These are phyloP conservation scores for Enteromius afrohamiltoni DNA, from an alignment of 2,797 vertebrate species.

Conservation along the genomic window DNA sequence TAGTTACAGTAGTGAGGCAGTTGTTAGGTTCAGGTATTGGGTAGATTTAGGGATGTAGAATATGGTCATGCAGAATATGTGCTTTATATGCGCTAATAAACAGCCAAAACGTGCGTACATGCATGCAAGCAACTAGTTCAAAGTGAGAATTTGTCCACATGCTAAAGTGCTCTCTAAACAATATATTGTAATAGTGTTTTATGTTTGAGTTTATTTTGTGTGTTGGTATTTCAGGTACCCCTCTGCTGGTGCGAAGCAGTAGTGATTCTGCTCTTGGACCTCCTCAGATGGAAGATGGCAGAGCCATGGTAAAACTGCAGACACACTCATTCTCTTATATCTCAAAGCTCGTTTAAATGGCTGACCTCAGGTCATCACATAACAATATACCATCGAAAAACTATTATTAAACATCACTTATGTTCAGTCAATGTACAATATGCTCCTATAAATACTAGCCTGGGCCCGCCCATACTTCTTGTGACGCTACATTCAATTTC, in stretches of 20 bases:
- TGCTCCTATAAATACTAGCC: no score
- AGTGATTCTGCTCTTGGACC: slow-evolving; percentile 61
- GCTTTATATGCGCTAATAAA: neutral
- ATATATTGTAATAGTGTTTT: neutral
- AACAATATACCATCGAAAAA: neutral
- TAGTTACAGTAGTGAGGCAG: no score
- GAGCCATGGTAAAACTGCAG: slow-evolving; percentile 32
- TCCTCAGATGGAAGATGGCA: slow-evolving; percentile 43
- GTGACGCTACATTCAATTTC: no score
- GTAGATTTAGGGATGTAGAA: neutral
- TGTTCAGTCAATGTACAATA: neutral
- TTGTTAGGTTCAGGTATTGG: neutral
- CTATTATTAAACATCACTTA: neutral
- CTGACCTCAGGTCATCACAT: neutral
- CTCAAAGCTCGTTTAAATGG: neutral
- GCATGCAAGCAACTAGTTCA: neutral
- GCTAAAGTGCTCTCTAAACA: neutral
- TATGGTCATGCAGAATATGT: neutral
- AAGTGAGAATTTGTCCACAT: neutral
- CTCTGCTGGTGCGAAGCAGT: slow-evolving; percentile 62
- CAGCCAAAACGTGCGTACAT: neutral
- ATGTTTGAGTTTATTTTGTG: slow-evolving; percentile 18
- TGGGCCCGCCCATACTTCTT: no score
- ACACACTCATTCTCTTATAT: neutral
- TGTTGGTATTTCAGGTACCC: slow-evolving; percentile 55